These are phyloP conservation scores for Apis florea DNA, from an alignment of 1,140 invertebrate genomes.

Conservation along the genomic window DNA sequence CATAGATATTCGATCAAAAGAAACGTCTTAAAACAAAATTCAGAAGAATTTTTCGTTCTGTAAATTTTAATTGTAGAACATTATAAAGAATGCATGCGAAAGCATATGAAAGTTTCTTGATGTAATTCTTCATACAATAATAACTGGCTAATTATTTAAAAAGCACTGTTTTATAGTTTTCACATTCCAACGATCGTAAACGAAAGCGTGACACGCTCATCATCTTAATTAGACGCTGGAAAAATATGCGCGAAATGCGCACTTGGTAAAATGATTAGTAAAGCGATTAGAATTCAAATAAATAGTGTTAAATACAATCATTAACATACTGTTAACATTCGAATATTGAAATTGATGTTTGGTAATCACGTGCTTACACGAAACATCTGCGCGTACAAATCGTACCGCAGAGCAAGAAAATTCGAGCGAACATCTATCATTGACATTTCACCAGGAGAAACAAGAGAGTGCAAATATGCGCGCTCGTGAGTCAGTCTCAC, in stretches of 20 bases:
- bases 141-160: not conserved
- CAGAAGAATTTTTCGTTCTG: not conserved
- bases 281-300: not conserved
- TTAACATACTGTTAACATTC: not conserved
- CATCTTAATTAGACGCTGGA: not conserved
- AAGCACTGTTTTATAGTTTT: not conserved
- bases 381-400: not conserved
- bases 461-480: constrained; percentile 1
- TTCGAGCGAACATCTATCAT: not conserved
- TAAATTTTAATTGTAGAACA: not conserved
- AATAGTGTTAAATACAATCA: not conserved
- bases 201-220: not conserved
- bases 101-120: not conserved
- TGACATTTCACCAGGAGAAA: not conserved
- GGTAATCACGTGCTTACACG: constrained; percentile 3
- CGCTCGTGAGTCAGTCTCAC: not conserved
- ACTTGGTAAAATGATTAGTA: not conserved
- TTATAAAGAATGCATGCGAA: not conserved
- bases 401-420: not conserved
- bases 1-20: not conserved
- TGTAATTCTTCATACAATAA: not conserved
- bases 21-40: not conserved
- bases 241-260: not conserved
- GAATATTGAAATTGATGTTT: not conserved
- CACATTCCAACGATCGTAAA: too few relatives aligned